These are phyloP conservation scores for Arctocebus calabarensis DNA, from an alignment of 2,797 vertebrate genomes.

Conservation along the genomic window DNA sequence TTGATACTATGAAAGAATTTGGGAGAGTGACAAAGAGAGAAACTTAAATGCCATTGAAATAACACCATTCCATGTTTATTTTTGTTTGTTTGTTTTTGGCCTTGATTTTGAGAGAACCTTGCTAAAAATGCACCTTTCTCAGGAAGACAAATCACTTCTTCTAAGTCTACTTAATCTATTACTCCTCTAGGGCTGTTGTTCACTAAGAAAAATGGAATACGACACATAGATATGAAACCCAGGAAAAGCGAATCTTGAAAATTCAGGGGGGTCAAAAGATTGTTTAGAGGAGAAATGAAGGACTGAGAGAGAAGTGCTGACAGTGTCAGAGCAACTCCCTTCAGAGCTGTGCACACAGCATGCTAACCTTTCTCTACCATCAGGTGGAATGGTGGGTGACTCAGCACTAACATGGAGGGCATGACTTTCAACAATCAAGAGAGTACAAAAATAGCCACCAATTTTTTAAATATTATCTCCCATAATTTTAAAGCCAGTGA, in stretches of 20 bases:
- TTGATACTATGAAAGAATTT: not conserved
- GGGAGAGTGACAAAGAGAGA: not conserved
- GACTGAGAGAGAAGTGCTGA: too few relatives aligned
- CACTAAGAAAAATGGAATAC: not conserved
- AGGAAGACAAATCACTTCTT: not conserved
- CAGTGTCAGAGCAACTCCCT: not conserved
- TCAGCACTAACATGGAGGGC: not conserved
- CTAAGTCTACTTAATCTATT: not conserved
- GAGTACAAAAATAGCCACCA: not conserved
- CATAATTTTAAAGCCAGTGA: not conserved
- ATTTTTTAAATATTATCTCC: not conserved
- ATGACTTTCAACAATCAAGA: not conserved
- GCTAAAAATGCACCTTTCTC: not conserved
- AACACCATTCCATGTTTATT: not conserved
- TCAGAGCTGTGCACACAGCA: too few relatives aligned
- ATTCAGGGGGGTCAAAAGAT: not conserved
- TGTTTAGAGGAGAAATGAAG: not conserved
- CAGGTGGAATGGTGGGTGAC: not conserved
- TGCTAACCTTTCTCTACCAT: not conserved
- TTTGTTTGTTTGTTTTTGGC: not conserved
- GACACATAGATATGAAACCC: not conserved
- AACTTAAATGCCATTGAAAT: not conserved
- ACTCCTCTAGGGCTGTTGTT: not conserved
- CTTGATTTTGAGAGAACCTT: slow-evolving; percentile 8
- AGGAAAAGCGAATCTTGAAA: not conserved